phyloP scores from a whole-genome alignment of 2,113 vertebrate genomes.

The Bolborhynchus lineola region DNA sequence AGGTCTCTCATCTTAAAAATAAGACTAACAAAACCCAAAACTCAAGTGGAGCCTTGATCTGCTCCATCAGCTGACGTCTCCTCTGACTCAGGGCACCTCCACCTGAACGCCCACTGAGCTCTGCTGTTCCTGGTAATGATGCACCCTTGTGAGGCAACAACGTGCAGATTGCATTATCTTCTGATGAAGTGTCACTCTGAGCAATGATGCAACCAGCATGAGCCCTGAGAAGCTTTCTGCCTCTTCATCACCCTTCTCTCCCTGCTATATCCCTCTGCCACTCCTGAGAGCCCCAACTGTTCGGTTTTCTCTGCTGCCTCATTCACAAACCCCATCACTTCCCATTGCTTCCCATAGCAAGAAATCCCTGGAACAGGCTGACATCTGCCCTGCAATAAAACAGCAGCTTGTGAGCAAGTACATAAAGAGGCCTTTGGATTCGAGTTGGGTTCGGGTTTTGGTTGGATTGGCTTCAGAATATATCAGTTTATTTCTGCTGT shows the following conservation, averaged over 20 bases:
- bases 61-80: neutral
- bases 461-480: neutral
- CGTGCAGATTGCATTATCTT: neutral
- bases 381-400: neutral
- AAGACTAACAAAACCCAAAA: neutral
- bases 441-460: too few species aligned
- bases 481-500: neutral
- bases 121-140: constrained; percentile 45
- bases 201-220: neutral
- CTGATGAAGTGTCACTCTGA: neutral
- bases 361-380: neutral
- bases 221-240: neutral
- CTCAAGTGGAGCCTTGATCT: neutral
- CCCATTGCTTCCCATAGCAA: neutral
- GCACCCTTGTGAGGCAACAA: constrained; percentile 24
- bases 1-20: neutral
- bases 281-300: neutral
- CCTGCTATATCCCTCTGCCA: neutral
- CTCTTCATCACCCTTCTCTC: neutral
- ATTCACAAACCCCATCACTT: neutral
- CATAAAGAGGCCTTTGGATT: neutral
- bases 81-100: constrained; percentile 55
- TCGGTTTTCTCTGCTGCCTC: neutral
- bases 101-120: constrained; percentile 49
- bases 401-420: neutral